Percentiles rank a stretch among this genome's conserved stretches.
Conservation (phyloP, 1,140 invertebrate species). For the Drosophila ercepeae region DNA sequence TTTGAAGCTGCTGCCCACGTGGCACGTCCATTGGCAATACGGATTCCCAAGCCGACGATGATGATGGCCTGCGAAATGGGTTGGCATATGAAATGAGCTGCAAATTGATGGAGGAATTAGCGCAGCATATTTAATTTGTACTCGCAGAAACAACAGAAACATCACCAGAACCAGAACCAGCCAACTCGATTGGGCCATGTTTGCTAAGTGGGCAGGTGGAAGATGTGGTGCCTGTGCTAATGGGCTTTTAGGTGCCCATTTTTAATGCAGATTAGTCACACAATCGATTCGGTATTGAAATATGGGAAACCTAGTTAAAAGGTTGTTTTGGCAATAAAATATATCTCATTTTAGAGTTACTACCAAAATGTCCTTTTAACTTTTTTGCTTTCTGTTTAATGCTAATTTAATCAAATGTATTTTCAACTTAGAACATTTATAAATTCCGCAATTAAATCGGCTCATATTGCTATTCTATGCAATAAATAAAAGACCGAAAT, state of each 20-base stretch:
- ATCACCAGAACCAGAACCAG: not conserved
- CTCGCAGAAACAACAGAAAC: slow-evolving; percentile 26
- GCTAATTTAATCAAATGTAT: not conserved
- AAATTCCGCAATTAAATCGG: slow-evolving; percentile 2
- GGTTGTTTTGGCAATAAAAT: too few species aligned
- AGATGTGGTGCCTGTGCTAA: slow-evolving; percentile 25
- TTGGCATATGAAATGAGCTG: slow-evolving; percentile 81
- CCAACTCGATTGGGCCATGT: slow-evolving; percentile 17
- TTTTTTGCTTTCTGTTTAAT: too few species aligned
- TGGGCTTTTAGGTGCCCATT: slow-evolving; percentile 48
- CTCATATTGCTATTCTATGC: slow-evolving; percentile 2
- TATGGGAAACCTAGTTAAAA: not conserved
- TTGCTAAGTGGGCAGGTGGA: slow-evolving; percentile 27
- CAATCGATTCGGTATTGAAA: slow-evolving; percentile 21
- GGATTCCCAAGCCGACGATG: slow-evolving; percentile 9
- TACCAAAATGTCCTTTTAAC: too few species aligned
- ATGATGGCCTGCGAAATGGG: slow-evolving; percentile 65
- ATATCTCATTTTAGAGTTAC: too few species aligned
- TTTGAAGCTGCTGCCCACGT: slow-evolving; percentile 1
- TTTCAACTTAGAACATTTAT: too few species aligned
- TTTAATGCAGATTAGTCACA: slow-evolving; percentile 40
- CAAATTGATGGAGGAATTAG: slow-evolving; percentile 82
- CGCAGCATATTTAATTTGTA: slow-evolving; percentile 76
- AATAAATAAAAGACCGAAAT: slow-evolving; percentile 10
- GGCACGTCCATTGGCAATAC: slow-evolving; percentile 11